Percentiles rank a stretch among this genome's conserved stretches.
These are phyloP conservation scores for Elanoides forficatus DNA, from an alignment of 2,113 vertebrate genomes.

Conservation along the genomic window DNA sequence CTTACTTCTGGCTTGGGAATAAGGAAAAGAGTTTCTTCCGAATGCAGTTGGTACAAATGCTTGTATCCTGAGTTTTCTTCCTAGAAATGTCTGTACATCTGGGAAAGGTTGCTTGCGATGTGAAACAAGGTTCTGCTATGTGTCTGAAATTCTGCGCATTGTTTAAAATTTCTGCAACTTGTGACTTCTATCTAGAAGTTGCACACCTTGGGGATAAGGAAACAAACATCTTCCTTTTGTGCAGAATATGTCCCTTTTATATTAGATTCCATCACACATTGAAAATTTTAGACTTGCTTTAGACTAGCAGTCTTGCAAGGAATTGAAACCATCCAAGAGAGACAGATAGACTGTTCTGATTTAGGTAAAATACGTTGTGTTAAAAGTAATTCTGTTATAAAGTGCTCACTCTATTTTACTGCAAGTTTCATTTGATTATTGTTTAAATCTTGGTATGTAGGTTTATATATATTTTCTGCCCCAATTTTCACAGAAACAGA, in stretches of 20 bases:
- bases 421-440: constrained; percentile 44
- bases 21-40: background rate
- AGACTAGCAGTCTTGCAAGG: background rate
- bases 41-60: background rate
- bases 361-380: background rate
- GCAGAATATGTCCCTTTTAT: background rate
- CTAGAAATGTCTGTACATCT: background rate
- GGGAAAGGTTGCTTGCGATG: background rate
- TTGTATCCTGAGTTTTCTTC: background rate
- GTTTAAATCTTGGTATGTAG: constrained; percentile 21
- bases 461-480: constrained; percentile 40
- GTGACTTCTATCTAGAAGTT: background rate
- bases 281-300: background rate
- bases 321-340: background rate
- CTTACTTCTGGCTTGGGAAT: background rate
- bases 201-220: background rate
- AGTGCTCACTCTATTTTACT: constrained; percentile 2
- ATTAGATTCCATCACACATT: background rate
- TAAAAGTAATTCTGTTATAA: background rate
- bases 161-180: background rate
- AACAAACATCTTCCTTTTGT: background rate
- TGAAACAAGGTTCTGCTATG: background rate
- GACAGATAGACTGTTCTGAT: background rate
- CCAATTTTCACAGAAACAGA: constrained; percentile 38
- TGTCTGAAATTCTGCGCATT: rapidly evolving